Evolutionary conservation across 2,113 vertebrate genomes (phyloP).

Genomic region (Muntiacus muntjak): DNA sequence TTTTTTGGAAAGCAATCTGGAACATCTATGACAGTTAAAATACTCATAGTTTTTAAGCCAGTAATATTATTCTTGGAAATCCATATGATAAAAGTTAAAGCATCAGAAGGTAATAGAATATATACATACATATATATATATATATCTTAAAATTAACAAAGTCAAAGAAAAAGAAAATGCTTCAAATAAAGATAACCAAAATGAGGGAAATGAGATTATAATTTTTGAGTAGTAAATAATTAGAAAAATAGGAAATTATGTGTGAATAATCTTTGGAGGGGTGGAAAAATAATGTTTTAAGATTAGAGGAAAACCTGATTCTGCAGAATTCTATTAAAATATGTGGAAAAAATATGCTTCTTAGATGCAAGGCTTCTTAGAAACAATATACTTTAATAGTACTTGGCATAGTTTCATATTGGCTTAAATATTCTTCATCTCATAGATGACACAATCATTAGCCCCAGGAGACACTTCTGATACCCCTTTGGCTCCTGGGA

Average conservation of each 20-base stretch:
- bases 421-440: conserved; percentile 26
- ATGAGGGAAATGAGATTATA: not conserved
- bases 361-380: not conserved
- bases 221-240: not conserved
- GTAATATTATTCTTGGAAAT: not conserved
- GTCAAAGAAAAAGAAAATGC: not conserved
- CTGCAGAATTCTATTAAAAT: conserved; percentile 31
- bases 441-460: conserved; percentile 38
- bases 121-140: not conserved
- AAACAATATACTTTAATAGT: not conserved
- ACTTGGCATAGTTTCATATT: conserved; percentile 16
- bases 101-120: not conserved
- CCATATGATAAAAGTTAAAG: not conserved
- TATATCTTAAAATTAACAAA: conserved; percentile 11
- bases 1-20: not conserved
- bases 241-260: not conserved
- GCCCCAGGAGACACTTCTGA: conserved; percentile 34
- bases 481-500: conserved; percentile 33
- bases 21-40: conserved; percentile 33
- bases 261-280: not conserved
- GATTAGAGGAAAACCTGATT: not conserved
- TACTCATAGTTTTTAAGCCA: conserved; percentile 10
- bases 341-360: conserved; percentile 4
- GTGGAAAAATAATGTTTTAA: not conserved
- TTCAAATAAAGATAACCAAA: not conserved